Evolutionary conservation across 2,113 vertebrate genomes (phyloP), one percentile per base, ranked within the genome.

Genomic region (Pelvicachromis taeniatus): DNA sequence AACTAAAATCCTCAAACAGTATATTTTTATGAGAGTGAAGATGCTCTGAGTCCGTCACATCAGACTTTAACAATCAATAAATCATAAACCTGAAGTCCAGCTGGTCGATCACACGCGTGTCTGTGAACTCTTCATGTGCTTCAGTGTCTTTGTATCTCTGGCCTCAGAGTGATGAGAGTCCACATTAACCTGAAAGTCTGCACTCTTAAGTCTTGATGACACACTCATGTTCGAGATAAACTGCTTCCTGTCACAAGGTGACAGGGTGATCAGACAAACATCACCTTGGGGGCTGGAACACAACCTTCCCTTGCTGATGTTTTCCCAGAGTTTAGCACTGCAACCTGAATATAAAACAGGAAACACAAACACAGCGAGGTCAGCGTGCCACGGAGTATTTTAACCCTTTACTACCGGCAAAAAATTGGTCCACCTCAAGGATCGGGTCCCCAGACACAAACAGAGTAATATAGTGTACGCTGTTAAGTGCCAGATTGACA

Each of bases 111-210:
- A 40, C 6, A 21, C 19, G 21, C 4, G 3, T 5, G 63, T 42
- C 35, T 14, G n/a, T 42, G 12, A 42, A 42, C n/a, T 68, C 12
- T 68, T 7, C 11, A 1, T 68, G 38, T 42, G n/a, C 35, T 68
- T 70, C 12, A 16, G 3, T 45, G 38, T 42, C 12, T 23, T 23
- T 42, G 38, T 40, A 68, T 68, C 1, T 0, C 23, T 12, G 23
- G 63, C n/a, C 33, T 65, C 61, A 65, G 35, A 40, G 11, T 1
- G 12, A 48, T 48, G 14, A 16, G 6, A 42, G 19, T 21, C 33
- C 33, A 38, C 33, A 21, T 35, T 61, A 61, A 61, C 58, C 58
- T 35, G 58, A 61, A 61, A n/a, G 58, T 61, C 58, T 61, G 58
- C 31, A 35, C 5, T 4, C 63, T 42, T 40, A 40, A 7, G 14